These are phyloP conservation scores for Stictocephala bisonia DNA, from an alignment of 2,888 invertebrate genomes.

Conservation along the genomic window DNA sequence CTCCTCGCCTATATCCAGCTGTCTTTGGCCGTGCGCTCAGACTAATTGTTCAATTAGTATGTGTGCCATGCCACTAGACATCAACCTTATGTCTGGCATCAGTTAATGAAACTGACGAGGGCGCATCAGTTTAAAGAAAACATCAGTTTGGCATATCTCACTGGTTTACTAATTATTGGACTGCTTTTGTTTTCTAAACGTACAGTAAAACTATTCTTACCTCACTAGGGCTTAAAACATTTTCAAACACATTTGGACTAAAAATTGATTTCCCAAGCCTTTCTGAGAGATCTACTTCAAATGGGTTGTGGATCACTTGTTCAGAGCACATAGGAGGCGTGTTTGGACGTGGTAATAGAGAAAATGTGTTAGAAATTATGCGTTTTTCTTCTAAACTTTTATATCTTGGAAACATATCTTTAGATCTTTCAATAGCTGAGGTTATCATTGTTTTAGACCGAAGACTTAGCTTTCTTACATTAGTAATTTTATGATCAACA, in stretches of 20 bases:
- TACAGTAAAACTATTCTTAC: too few species aligned
- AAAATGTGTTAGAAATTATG: constrained; percentile 24
- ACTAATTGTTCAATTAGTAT: too few species aligned
- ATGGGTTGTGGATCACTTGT: constrained; percentile 71
- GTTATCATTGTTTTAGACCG: constrained; percentile 26
- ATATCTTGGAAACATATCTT: constrained; percentile 8
- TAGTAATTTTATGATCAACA: neutral
- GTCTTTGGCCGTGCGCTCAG: too few species aligned
- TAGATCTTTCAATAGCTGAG: constrained; percentile 10
- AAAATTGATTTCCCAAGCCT: constrained; percentile 76
- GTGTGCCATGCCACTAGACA: too few species aligned
- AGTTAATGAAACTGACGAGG: too few species aligned
- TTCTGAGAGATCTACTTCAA: constrained; percentile 74
- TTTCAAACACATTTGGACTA: constrained; percentile 67
- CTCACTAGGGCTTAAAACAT: constrained; percentile 63
- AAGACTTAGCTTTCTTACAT: constrained; percentile 19
- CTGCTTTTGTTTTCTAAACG: too few species aligned
- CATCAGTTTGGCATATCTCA: too few species aligned
- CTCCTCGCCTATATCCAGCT: too few species aligned
- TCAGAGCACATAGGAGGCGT: neutral
- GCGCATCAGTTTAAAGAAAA: too few species aligned
- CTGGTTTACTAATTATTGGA: too few species aligned
- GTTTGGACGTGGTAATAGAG: constrained; percentile 3
- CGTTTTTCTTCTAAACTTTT: constrained; percentile 28
- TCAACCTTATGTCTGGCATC: too few species aligned